Evolutionary conservation across 2,888 invertebrate species (phyloP).

Genomic region (Leptinotarsa haldemani): DNA sequence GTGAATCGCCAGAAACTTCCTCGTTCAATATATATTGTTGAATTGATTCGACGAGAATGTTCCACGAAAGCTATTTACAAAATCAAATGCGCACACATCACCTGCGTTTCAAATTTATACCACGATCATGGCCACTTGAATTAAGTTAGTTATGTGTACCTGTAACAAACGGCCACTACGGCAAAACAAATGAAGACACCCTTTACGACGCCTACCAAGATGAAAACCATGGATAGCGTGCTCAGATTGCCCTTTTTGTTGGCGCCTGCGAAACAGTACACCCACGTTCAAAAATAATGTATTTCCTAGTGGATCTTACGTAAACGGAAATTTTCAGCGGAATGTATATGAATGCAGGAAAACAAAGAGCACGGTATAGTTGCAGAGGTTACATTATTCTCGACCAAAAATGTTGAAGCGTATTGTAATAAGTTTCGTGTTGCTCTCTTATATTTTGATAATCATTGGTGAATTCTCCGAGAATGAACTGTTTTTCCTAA

Average conservation of each 20-base stretch:
- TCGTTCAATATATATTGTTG: conserved; percentile 29
- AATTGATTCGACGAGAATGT: conserved; percentile 21
- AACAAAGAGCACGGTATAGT: too few species aligned
- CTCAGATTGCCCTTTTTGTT: conserved; percentile 85
- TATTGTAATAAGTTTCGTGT: too few species aligned
- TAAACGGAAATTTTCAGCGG: neutral
- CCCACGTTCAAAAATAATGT: conserved; percentile 18
- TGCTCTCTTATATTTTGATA: too few species aligned
- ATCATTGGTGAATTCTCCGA: too few species aligned
- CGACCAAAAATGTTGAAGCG: too few species aligned
- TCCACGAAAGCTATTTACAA: conserved; percentile 63
- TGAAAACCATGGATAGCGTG: conserved; percentile 91
- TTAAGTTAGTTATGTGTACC: conserved; percentile 69
- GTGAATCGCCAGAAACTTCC: neutral
- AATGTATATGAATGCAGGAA: neutral
- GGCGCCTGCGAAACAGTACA: conserved; percentile 72
- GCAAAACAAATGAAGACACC: conserved; percentile 96
- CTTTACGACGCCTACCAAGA: conserved; percentile 92
- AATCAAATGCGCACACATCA: conserved; percentile 55
- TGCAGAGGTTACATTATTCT: too few species aligned
- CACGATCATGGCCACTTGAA: conserved; percentile 31
- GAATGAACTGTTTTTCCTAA: too few species aligned
- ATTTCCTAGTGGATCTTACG: neutral
- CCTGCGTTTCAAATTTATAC: conserved; percentile 25
- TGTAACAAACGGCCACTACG: conserved; percentile 95